A percentile compares a stretch with the other conserved stretches of the same genome.
Conservation (phyloP, 2,888 invertebrate species). For the Dryomyza anilis region DNA sequence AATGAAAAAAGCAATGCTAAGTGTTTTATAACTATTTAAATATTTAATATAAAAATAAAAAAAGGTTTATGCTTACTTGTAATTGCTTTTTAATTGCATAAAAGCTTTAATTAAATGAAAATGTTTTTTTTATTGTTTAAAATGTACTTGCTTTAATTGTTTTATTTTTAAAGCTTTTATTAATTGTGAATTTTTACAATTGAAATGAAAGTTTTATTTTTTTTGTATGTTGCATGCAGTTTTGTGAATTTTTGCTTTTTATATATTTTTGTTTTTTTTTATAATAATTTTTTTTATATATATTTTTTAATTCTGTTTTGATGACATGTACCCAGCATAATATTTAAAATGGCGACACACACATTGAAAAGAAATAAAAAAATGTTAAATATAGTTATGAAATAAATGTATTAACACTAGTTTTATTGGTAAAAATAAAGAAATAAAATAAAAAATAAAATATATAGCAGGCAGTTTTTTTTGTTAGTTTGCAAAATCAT, state of each 20-base stretch:
- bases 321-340: slow-evolving; percentile 53
- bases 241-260: too few relatives aligned
- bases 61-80: too few relatives aligned
- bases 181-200: too few relatives aligned
- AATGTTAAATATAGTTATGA: slow-evolving; percentile 10
- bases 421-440: not conserved
- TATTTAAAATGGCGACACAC: slow-evolving; percentile 35
- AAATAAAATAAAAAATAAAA: slow-evolving; percentile 21
- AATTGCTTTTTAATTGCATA: too few relatives aligned
- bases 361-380: slow-evolving; percentile 33
- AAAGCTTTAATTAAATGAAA: too few relatives aligned
- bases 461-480: slow-evolving; percentile 15
- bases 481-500: not conserved
- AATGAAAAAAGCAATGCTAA: too few relatives aligned
- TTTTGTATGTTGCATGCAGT: slow-evolving; percentile 5
- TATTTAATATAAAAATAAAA: too few relatives aligned
- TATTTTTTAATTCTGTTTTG: slow-evolving; percentile 28
- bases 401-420: too few relatives aligned
- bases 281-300: slow-evolving; percentile 21
- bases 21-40: too few relatives aligned
- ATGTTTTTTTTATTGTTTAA: too few relatives aligned
- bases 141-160: too few relatives aligned
- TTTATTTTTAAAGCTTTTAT: too few relatives aligned
- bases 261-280: slow-evolving; percentile 17
- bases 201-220: not conserved